These are phyloP conservation scores for Podarcis raffonei DNA, from an alignment of 2,113 vertebrate genomes.

Conservation along the genomic window DNA sequence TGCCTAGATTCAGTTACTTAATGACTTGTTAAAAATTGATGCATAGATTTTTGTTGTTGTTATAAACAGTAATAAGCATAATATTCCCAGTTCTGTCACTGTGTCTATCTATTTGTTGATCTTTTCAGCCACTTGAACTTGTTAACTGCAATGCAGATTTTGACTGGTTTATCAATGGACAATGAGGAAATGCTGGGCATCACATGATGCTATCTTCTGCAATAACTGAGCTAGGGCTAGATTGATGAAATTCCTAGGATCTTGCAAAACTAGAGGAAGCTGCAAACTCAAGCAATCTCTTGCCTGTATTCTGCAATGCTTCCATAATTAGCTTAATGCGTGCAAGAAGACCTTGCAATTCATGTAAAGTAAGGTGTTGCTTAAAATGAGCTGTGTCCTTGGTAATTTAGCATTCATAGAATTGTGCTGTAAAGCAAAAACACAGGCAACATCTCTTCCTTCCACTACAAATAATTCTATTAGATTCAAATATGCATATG, in stretches of 20 bases:
- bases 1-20: not conserved
- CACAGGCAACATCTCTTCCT: rapidly evolving
- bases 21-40: not conserved
- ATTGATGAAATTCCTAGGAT: not conserved
- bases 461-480: not conserved
- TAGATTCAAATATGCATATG: not conserved
- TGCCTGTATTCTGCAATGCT: constrained; percentile 45
- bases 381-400: not conserved
- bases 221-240: not conserved
- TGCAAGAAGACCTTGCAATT: constrained; percentile 32
- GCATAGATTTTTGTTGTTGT: no score
- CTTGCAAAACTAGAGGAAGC: not conserved
- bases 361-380: not conserved
- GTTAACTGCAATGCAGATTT: constrained; percentile 54
- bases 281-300: constrained; percentile 51
- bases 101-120: constrained; percentile 46
- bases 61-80: constrained; percentile 6
- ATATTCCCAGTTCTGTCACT: constrained; percentile 42
- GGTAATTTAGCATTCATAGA: not conserved
- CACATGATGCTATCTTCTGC: not conserved
- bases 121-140: constrained; percentile 38
- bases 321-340: constrained; percentile 28
- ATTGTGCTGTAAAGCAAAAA: constrained; percentile 15
- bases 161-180: constrained; percentile 46
- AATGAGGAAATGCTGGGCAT: constrained; percentile 49